phyloP scores from a whole-genome alignment of 2,888 invertebrate species.

The Aleiodes leptofemur region DNA sequence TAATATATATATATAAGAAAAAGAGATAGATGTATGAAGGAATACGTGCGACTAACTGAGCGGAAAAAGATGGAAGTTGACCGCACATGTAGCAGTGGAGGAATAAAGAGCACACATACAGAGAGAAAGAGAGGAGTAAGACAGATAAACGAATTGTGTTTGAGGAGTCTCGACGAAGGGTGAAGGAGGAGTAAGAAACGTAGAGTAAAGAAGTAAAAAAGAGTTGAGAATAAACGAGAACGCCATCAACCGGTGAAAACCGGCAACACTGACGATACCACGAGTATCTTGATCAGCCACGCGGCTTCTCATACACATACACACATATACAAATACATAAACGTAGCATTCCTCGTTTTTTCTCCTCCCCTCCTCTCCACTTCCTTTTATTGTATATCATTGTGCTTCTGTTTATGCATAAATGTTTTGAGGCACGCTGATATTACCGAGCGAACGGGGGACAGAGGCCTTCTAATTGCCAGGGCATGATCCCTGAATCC shows the following conservation, averaged over 20 bases:
- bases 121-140: not conserved
- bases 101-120: not conserved
- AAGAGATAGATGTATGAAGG: conserved; percentile 19
- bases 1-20: not conserved
- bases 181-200: conserved; percentile 1
- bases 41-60: conserved; percentile 28
- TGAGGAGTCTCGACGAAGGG: not conserved
- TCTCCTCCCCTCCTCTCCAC: not conserved
- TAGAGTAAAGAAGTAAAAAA: not conserved
- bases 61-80: conserved; percentile 33
- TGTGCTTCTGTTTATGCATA: not conserved
- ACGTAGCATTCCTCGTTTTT: not conserved
- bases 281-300: conserved; percentile 14
- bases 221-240: conserved; percentile 5
- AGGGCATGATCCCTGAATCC: conserved; percentile 61
- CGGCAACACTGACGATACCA: conserved; percentile 14
- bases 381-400: not conserved
- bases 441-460: conserved; percentile 51
- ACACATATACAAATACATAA: not conserved
- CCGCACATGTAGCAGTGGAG: not conserved
- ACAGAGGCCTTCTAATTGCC: conserved; percentile 67
- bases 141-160: conserved; percentile 14
- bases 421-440: conserved; percentile 19
- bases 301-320: conserved; percentile 2
- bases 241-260: conserved; percentile 23